Base-by-base conservation (phyloP, 2,888 invertebrate species). In the Leptinotarsa rubiginosa region DNA sequence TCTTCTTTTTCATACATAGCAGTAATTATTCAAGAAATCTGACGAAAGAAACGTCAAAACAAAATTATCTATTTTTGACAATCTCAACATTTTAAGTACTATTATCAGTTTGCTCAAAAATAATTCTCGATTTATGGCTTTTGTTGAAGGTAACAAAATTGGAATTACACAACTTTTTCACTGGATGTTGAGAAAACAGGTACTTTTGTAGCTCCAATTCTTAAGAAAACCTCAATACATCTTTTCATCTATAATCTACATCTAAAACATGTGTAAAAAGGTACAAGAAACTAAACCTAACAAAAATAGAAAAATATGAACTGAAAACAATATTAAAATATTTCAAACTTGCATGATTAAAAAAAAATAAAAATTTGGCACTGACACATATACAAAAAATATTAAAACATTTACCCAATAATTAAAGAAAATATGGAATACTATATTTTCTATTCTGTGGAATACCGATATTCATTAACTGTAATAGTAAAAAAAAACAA, bases 321-420 rank as follows among this genome's bases (percentile, higher is more conserved):
- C 81, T 82, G 82, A 84, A 84, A 83, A 84, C 81, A 85, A 83
- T 82, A 83, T 78, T 82, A 82, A 85, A 85, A 85, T 80, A 83
- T 76, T 76, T 77, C 78, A 81, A 81, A 81, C 77, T 80, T 78
- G 77, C 79, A 77, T 81, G 79, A 81, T 80, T 83, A 80, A 83
- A 82, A 82, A 84, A 84, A 84, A 84, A 83, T 83, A 84, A 85
- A 84, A 86, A 86, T 85, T 79, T 86, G 87, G 87, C 87, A 87
- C 86, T 87, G 85, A 84, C 81, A 84, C 84, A 85, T 79, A 85
- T 79, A 75, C 79, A 83, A 79, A 82, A 82, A 81, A 79, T 80
- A 80, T 77, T 78, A 80, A 77, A 77, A 80, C 81, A 81, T 80
- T 79, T 79, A 82, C n/a, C n/a, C n/a, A n/a, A 79, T 81, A 79